Evolutionary conservation across 2,797 vertebrate species (phyloP).

Genomic region (Allobates femoralis): DNA sequence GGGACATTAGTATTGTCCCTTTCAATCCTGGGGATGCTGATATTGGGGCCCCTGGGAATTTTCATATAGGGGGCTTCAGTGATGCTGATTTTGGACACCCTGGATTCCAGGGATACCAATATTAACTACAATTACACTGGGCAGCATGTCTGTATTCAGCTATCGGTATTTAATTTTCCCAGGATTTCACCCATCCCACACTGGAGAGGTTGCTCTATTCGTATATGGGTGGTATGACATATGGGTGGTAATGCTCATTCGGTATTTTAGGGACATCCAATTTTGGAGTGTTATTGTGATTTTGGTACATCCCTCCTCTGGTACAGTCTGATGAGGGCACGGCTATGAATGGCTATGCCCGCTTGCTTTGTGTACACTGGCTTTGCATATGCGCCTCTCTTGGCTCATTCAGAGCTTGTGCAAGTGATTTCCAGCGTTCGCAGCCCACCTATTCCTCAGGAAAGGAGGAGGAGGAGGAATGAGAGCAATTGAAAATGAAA

Average conservation of each 20-base stretch:
- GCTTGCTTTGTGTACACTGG: neutral
- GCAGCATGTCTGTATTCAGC: no score
- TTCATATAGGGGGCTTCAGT: no score
- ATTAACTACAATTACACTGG: neutral
- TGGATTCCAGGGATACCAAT: neutral
- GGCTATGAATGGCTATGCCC: neutral
- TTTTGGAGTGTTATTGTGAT: neutral
- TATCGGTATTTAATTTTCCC: no score
- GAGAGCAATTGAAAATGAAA: constrained; percentile 59
- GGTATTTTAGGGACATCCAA: neutral
- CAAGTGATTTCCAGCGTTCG: constrained; percentile 36
- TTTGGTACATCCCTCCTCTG: neutral
- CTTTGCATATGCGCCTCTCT: neutral
- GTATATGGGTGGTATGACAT: neutral
- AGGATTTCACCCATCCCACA: neutral
- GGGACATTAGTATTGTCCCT: neutral
- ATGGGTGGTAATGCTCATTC: neutral
- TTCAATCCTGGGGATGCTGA: neutral
- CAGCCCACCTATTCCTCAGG: constrained; percentile 54
- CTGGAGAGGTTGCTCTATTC: neutral
- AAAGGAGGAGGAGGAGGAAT: constrained; percentile 46
- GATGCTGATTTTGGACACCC: no score
- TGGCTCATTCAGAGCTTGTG: constrained; percentile 33
- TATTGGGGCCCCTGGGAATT: neutral
- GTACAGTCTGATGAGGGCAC: neutral